Conservation (phyloP, 2,797 vertebrate species). For the Pachyuromys duprasi region DNA sequence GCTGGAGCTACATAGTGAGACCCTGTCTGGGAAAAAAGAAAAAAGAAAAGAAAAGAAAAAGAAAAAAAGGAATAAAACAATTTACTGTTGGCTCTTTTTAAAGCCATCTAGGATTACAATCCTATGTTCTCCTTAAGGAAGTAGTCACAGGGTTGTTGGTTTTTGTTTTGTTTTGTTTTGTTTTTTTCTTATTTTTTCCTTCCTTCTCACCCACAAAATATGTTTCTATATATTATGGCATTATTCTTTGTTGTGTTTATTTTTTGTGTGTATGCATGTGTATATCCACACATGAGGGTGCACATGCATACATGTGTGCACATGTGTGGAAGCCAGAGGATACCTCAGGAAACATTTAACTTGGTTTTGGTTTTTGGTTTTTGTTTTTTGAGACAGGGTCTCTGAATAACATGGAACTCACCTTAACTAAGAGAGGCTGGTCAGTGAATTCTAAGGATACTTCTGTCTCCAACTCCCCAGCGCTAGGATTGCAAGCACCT, state of each 20-base stretch:
- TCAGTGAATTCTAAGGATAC: not conserved
- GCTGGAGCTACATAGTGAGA: not conserved
- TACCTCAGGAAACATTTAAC: not conserved
- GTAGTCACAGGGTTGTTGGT: not conserved
- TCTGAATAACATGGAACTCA: not conserved
- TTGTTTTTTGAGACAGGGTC: not conserved
- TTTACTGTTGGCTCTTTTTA: not conserved
- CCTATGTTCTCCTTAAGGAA: not conserved
- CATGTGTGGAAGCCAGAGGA: not conserved
- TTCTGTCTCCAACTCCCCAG: not conserved
- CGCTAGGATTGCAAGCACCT: too few relatives aligned
- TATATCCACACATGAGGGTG: not conserved
- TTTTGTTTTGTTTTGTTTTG: not conserved
- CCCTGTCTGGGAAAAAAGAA: not conserved
- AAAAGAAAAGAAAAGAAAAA: not conserved
- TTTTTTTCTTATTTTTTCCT: not conserved
- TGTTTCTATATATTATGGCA: not conserved
- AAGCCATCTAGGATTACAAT: conserved; percentile 3
- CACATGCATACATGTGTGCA: too few relatives aligned
- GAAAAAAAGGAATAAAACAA: not conserved
- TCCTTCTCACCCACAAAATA: not conserved
- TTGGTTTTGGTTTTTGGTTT: not conserved
- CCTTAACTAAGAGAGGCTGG: not conserved
- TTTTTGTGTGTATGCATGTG: not conserved
- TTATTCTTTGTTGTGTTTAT: not conserved